Evolutionary conservation across 2,888 invertebrate genomes (phyloP).

Genomic region (Adela reaumurella): DNA sequence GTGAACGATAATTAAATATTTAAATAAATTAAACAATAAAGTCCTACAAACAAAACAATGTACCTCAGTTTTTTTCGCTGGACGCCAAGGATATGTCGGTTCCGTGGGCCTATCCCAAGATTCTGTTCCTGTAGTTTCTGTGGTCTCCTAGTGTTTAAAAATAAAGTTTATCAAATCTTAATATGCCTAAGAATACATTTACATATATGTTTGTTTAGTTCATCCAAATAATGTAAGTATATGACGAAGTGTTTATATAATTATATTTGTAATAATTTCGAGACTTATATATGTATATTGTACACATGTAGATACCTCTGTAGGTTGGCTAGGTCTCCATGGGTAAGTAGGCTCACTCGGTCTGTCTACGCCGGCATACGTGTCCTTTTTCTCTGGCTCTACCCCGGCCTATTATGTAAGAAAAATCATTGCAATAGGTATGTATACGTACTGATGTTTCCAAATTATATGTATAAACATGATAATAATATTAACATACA

Average conservation of each 20-base stretch:
- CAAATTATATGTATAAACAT: too few species aligned
- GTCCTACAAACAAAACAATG: constrained; percentile 3
- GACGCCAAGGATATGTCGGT: constrained; percentile 11
- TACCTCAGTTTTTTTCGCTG: constrained; percentile 16
- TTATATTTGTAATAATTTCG: not conserved
- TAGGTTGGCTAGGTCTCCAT: constrained; percentile 1
- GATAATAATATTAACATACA: too few species aligned
- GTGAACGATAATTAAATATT: too few species aligned
- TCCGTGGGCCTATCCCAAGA: constrained; percentile 15
- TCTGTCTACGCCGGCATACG: not conserved
- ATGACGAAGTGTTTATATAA: not conserved
- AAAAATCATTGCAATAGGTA: too few species aligned
- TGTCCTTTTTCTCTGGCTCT: not conserved
- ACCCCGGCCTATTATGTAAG: not conserved
- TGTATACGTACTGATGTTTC: too few species aligned
- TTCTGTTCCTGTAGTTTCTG: too few species aligned
- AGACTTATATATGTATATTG: not conserved
- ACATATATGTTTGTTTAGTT: too few species aligned
- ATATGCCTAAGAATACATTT: too few species aligned
- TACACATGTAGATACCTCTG: not conserved
- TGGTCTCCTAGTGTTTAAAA: too few species aligned
- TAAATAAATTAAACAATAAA: too few species aligned
- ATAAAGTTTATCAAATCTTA: too few species aligned
- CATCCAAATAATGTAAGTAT: not conserved
- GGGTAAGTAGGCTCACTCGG: constrained; percentile 1